These are phyloP conservation scores for Clivina fossor DNA, from an alignment of 2,888 invertebrate species.

Conservation along the genomic window DNA sequence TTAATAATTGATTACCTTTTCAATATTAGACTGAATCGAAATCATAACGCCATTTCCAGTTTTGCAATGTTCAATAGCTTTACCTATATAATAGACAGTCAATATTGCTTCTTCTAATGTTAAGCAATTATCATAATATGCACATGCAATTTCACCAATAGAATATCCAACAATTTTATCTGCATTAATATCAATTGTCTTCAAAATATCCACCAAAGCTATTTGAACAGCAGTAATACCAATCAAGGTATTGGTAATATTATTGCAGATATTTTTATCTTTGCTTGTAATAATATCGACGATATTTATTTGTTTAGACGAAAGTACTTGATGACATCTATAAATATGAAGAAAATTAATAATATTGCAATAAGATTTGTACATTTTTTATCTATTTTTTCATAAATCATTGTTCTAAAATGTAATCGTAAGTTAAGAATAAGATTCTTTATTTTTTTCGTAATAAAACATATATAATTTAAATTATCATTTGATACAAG, in stretches of 20 bases:
- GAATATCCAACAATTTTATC: constrained; percentile 64
- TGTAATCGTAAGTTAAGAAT: too few species aligned
- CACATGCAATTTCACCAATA: constrained; percentile 87
- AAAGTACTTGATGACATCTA: constrained; percentile 63
- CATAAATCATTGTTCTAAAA: constrained; percentile 1
- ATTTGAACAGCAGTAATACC: constrained; percentile 72
- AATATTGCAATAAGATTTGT: neutral
- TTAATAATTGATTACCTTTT: constrained; percentile 19
- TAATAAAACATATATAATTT: neutral
- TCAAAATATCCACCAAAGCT: constrained; percentile 54
- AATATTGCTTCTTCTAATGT: constrained; percentile 80
- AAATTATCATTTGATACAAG: too few species aligned
- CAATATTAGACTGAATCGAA: constrained; percentile 61
- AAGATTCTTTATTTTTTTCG: too few species aligned
- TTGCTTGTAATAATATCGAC: constrained; percentile 62
- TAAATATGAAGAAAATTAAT: neutral
- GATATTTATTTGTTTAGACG: constrained; percentile 66
- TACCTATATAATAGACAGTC: constrained; percentile 79
- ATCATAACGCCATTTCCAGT: constrained; percentile 77
- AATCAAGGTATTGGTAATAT: constrained; percentile 71
- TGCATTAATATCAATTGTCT: constrained; percentile 51
- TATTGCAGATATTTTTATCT: constrained; percentile 66
- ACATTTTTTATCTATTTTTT: neutral
- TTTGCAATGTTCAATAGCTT: constrained; percentile 65
- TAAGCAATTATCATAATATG: constrained; percentile 86